phyloP scores from a whole-genome alignment of 2,888 invertebrate species.

The Epistrophe eligans region DNA sequence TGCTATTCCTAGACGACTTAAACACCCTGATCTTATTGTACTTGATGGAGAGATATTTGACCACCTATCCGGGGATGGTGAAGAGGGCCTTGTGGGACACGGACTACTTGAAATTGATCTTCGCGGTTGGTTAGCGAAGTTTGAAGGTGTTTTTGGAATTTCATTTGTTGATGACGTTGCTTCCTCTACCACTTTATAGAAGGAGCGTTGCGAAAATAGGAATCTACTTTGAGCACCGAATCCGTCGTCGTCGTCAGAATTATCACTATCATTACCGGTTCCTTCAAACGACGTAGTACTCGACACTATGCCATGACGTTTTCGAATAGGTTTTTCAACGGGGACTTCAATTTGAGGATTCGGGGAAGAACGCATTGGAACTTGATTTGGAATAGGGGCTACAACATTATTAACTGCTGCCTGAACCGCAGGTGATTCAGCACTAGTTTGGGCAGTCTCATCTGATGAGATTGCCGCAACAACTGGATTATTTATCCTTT shows the following conservation, averaged over 20 bases:
- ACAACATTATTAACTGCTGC: not conserved
- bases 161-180: constrained; percentile 65
- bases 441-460: constrained; percentile 15
- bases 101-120: constrained; percentile 56
- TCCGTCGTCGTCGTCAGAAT: constrained; percentile 49
- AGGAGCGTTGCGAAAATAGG: not conserved
- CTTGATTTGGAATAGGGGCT: not conserved
- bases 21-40: constrained; percentile 25
- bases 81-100: constrained; percentile 35
- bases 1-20: not conserved
- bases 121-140: constrained; percentile 1
- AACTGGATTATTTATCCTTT: not conserved
- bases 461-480: constrained; percentile 42
- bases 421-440: not conserved
- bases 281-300: constrained; percentile 53
- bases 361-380: not conserved
- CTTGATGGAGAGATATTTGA: constrained; percentile 46
- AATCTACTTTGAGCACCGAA: constrained; percentile 1
- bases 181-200: constrained; percentile 61
- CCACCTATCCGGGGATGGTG: constrained; percentile 36
- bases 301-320: constrained; percentile 51
- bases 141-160: constrained; percentile 33
- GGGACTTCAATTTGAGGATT: not conserved
- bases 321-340: constrained; percentile 5
- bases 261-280: constrained; percentile 7